phyloP scores from a whole-genome alignment of 2,888 invertebrate species.

The Hyposoter dolosus region DNA sequence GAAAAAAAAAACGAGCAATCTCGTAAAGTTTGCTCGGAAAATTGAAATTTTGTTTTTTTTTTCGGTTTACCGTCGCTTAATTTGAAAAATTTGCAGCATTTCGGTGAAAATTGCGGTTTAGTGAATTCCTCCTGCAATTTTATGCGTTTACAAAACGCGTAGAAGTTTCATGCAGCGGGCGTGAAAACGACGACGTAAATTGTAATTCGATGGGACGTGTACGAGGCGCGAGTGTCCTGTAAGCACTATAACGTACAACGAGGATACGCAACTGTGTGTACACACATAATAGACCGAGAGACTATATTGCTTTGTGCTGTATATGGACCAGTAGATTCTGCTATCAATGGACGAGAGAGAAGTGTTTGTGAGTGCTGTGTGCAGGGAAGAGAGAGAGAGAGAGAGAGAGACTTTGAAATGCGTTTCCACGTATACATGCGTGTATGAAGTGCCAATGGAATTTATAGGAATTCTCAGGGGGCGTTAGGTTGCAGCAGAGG shows the following conservation, averaged over 20 bases:
- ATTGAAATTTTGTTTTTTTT: neutral
- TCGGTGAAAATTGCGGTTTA: neutral
- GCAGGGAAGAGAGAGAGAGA: neutral
- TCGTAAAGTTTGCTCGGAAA: too few relatives aligned
- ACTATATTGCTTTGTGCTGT: slow-evolving; percentile 44
- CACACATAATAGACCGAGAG: slow-evolving; percentile 40
- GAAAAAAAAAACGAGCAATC: too few relatives aligned
- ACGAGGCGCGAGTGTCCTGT: slow-evolving; percentile 64
- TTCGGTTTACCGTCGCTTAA: neutral
- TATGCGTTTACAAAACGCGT: slow-evolving; percentile 40
- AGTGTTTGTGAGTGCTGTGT: neutral
- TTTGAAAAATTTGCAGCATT: neutral
- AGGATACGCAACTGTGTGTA: slow-evolving; percentile 44
- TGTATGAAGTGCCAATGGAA: slow-evolving; percentile 9
- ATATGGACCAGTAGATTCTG: slow-evolving; percentile 30
- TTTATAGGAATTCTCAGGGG: slow-evolving; percentile 47
- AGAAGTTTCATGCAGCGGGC: slow-evolving; percentile 34
- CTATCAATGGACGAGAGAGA: slow-evolving; percentile 59
- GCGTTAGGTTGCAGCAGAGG: slow-evolving; percentile 14
- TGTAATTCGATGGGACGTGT: slow-evolving; percentile 70
- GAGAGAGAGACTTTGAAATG: slow-evolving; percentile 22
- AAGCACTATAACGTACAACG: slow-evolving; percentile 73
- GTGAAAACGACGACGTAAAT: slow-evolving; percentile 69
- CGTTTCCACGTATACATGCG: slow-evolving; percentile 24
- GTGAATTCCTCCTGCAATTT: slow-evolving; percentile 4